A percentile compares a stretch with the other conserved stretches of the same genome.
Conservation (phyloP, 2,797 vertebrate species). For the Pelobates cultripes region DNA sequence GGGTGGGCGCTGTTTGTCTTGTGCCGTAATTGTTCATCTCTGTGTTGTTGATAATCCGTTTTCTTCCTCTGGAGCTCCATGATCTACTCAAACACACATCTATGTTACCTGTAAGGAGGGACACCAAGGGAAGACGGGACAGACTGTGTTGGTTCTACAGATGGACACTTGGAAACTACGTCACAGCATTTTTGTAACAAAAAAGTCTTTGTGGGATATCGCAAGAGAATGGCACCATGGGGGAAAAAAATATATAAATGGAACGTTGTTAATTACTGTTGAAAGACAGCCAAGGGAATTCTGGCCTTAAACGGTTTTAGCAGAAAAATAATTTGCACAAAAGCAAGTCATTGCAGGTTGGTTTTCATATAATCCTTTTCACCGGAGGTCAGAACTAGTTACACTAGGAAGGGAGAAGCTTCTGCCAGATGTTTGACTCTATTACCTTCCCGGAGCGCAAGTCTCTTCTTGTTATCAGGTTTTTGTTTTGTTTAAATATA, state of each 20-base stretch:
- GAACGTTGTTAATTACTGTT: background rate
- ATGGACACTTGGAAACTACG: too few relatives aligned
- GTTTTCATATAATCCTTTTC: constrained; percentile 9
- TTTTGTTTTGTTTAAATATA: background rate
- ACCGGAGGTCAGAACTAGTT: constrained; percentile 24
- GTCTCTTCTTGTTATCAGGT: background rate
- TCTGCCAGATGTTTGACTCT: background rate
- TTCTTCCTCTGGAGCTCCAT: too few relatives aligned
- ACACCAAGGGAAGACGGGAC: too few relatives aligned
- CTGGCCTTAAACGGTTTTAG: background rate
- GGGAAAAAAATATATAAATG: background rate
- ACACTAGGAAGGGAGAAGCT: background rate
- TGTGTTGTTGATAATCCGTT: too few relatives aligned
- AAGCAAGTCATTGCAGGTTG: constrained; percentile 27
- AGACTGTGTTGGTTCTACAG: too few relatives aligned
- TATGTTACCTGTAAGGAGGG: too few relatives aligned
- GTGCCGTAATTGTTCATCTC: too few relatives aligned
- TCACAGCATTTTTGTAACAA: too few relatives aligned
- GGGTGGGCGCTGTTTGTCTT: too few relatives aligned
- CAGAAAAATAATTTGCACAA: background rate
- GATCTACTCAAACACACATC: too few relatives aligned
- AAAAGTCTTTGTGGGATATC: too few relatives aligned
- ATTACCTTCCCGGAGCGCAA: background rate
- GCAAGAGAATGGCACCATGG: too few relatives aligned
- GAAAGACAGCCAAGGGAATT: constrained; percentile 11